Percentiles rank a stretch among this genome's conserved stretches.
phyloP scores from a whole-genome alignment of 2,888 invertebrate genomes.

The Alsophila aescularia region DNA sequence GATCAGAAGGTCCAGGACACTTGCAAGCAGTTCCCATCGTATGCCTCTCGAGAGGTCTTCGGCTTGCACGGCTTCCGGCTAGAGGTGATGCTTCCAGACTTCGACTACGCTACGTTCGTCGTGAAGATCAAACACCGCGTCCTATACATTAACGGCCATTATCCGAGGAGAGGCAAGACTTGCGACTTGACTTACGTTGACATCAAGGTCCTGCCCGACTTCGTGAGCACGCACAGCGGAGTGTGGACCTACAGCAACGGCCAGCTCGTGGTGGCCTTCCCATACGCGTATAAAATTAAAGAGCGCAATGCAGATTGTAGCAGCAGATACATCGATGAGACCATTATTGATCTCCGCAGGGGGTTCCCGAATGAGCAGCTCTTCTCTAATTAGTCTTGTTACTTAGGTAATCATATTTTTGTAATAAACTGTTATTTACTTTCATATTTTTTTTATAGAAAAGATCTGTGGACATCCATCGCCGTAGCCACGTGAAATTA shows the following conservation, averaged over 20 bases:
- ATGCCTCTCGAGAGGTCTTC: conserved; percentile 17
- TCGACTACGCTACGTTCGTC: conserved; percentile 13
- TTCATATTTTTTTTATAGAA: no score
- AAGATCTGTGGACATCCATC: no score
- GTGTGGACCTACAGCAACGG: conserved; percentile 19
- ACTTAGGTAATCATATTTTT: neutral
- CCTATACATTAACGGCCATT: conserved; percentile 21
- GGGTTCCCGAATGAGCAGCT: conserved; percentile 16
- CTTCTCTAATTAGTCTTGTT: neutral
- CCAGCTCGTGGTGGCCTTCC: conserved; percentile 19
- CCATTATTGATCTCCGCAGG: conserved; percentile 11
- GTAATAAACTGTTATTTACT: neutral
- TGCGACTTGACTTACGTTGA: conserved; percentile 29
- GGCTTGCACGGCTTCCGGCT: conserved; percentile 17
- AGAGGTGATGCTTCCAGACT: conserved; percentile 10
- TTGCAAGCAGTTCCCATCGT: conserved; percentile 32
- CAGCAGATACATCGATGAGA: conserved; percentile 18
- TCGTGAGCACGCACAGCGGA: conserved; percentile 20
- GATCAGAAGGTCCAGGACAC: conserved; percentile 29
- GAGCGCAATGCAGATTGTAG: conserved; percentile 7
- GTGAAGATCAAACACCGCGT: conserved; percentile 27
- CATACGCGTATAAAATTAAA: conserved; percentile 15
- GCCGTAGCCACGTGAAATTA: no score
- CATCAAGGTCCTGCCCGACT: conserved; percentile 28
- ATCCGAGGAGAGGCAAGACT: conserved; percentile 10